Base-by-base conservation (phyloP, 2,797 vertebrate genomes). In the Rhincodon typus region DNA sequence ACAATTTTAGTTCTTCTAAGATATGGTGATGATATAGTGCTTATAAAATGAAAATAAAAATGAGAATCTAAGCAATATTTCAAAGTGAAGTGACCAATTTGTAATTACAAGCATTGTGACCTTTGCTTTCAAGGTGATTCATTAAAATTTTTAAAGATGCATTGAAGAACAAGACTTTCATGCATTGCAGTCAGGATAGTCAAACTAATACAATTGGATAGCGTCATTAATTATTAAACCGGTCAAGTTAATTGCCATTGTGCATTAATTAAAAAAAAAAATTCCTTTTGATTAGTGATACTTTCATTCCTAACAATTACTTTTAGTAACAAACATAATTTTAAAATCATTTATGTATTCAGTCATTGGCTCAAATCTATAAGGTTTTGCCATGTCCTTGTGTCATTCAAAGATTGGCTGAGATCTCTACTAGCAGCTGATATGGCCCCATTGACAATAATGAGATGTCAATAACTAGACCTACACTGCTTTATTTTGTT, bases 51-150 rank as follows among this genome's bases (percentile, higher is more conserved):
- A 70, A 94, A 72, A 46, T 94, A 42, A 50, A 94, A 30, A 42
- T 42, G 23, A 93, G 17, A 34, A 93, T 19, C 34, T 66, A 93
- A n/a, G 34, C 10, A 13, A 70, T 46, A 21, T 53, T 90, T 62
- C 30, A 67, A 94, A 53, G 88, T 15, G 53, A 90, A 62, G 42
- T 94, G 42, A 94, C 34, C 70, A 70, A 74, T 74, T 72, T 19
- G 17, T 46, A 12, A 69, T 72, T 72, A 94, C 42, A 72, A 70
- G 10, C 46, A 21, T n/a, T 70, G 67, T 72, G 25, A 50, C 93
- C 42, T 94, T 94, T 72, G 67, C 10, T 50, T 94, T 94, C 67
- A 70, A 94, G 70, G 69, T 74, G 38, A 53, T 50, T 94, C 46
- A 94, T 74, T 74, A 50, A 94, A 72, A 53, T 30, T 15, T 93